These are phyloP conservation scores for Phodopus roborovskii DNA, from an alignment of 2,113 vertebrate genomes.

Conservation along the genomic window DNA sequence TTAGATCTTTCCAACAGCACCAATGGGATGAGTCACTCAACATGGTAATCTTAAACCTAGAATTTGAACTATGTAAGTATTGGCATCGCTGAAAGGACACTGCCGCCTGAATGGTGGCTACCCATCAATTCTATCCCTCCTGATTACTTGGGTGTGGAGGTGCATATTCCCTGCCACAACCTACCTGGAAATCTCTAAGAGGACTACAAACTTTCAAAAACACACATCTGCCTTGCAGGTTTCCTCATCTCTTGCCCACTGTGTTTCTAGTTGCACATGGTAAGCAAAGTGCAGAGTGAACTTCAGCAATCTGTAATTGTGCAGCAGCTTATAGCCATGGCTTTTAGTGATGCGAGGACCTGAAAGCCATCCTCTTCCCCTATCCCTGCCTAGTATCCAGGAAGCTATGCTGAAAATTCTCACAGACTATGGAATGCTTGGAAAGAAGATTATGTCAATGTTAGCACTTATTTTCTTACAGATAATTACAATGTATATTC, in stretches of 20 bases:
- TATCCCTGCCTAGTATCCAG: rapidly evolving
- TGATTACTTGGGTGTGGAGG: no score
- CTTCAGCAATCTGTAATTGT: not conserved
- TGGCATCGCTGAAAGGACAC: not conserved
- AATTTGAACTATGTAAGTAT: not conserved
- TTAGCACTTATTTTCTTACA: not conserved
- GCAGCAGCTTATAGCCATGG: not conserved
- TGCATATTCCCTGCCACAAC: not conserved
- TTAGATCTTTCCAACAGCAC: not conserved
- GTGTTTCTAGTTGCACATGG: not conserved
- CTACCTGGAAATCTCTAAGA: not conserved
- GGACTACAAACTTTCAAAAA: rapidly evolving
- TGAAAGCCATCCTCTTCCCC: not conserved
- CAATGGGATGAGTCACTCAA: no score
- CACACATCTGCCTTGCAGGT: no score
- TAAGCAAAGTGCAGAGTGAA: rapidly evolving
- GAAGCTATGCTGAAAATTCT: not conserved
- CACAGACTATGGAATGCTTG: not conserved
- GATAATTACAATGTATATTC: not conserved
- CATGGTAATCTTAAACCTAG: not conserved
- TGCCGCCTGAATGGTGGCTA: rapidly evolving
- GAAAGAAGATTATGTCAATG: not conserved
- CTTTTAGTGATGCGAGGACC: not conserved
- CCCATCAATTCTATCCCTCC: rapidly evolving
- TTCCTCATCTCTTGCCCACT: not conserved